Percentiles rank a stretch among this genome's conserved stretches.
Evolutionary conservation across 2,113 vertebrate genomes (phyloP).

Genomic region (Myodes glareolus): DNA sequence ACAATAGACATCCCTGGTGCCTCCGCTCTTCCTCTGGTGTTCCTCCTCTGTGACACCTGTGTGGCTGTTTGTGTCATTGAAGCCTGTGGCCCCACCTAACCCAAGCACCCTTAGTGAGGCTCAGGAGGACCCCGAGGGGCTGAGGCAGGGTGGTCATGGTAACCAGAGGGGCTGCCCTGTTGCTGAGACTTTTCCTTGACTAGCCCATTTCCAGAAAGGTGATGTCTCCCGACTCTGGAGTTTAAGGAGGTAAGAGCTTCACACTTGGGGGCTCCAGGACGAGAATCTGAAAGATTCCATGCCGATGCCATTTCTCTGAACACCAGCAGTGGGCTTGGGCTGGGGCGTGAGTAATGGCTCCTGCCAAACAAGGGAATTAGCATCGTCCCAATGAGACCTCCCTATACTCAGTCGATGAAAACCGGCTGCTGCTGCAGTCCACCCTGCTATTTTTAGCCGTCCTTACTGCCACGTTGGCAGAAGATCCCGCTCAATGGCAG

Average conservation of each 20-base stretch:
- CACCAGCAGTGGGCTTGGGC: accelerated
- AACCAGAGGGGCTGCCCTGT: accelerated
- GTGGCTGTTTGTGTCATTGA: background rate
- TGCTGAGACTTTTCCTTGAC: background rate
- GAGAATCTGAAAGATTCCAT: background rate
- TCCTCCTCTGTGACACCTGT: accelerated
- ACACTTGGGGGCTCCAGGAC: accelerated
- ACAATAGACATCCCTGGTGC: background rate
- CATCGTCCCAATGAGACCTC: accelerated
- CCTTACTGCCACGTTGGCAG: slow-evolving; percentile 80
- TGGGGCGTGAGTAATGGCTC: background rate
- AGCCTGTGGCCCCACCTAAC: background rate
- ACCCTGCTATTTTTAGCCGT: slow-evolving; percentile 75
- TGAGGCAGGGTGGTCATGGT: background rate
- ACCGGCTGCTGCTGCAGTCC: accelerated
- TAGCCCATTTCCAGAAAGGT: no score
- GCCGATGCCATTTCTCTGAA: background rate
- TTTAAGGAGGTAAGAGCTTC: background rate
- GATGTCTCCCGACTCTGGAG: background rate
- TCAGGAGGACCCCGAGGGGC: background rate
- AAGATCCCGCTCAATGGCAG: background rate
- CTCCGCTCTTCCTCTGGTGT: background rate
- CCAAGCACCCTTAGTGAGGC: accelerated
- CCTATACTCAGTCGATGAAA: background rate
- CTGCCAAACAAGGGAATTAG: background rate